Evolutionary conservation across 2,797 vertebrate species (phyloP), one percentile per base, ranked within the genome.

Genomic region (Onychomys leucogaster): DNA sequence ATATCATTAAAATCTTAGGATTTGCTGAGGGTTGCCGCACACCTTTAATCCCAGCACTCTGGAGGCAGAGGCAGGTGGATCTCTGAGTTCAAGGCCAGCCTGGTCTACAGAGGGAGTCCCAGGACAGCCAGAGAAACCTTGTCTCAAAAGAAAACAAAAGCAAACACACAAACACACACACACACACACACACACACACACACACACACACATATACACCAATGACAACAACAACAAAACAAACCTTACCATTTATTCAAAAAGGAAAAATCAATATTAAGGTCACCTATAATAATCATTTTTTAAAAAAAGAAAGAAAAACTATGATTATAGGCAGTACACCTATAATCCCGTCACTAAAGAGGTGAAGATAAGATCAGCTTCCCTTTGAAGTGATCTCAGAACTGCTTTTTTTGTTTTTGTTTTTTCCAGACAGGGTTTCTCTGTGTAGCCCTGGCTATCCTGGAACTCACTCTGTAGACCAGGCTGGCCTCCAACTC

Each of bases 371-470:
- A 10, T 5, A 57, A n/a, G 78, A 81, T 61, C 41, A 95, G 7
- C 46, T 94, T 89, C 34, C 46, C 43, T 80, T 76, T 92, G 43
- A 97, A 96, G 95, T 63, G 49, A 85, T 78, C 13, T 34, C 73
- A 32, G 32, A 27, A 59, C 57, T 59, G 57, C 5, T 59, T 59
- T 59, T 59, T 37, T 71, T 37, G 34, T 9, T 71, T 73, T 41
- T 73, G 17, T 1, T 73, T 73, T 71, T 71, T 71, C n/a, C 19
- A 73, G 71, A 25, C 37, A 43, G 71, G 71, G 37, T 43, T 75
- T 75, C 71, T 75, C 71, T 75, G 71, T 75, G 23, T 43, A 75
- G 37, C 71, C 19, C 21, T 25, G 37, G 37, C 71, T 75, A 5
- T 75, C 11, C 37, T 41, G 21, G 23, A 41, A 69, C 67, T 67